Evolutionary conservation across 1,140 invertebrate species (phyloP).

Genomic region (Oscheius sp.): DNA sequence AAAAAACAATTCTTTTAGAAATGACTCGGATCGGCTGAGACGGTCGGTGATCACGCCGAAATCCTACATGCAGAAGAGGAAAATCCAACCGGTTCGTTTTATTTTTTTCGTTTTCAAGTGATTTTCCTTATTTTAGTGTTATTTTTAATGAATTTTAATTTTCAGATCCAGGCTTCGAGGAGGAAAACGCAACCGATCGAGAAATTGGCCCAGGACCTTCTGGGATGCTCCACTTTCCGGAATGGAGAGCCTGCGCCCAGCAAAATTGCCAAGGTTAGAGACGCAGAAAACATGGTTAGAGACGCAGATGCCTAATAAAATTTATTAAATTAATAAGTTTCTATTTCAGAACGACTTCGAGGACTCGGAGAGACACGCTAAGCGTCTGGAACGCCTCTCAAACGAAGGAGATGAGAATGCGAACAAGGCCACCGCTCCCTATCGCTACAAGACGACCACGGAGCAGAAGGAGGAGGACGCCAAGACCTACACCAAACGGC

Average conservation of each 20-base stretch:
- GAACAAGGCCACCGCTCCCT: not conserved
- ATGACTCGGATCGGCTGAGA: not conserved
- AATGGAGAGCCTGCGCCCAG: not conserved
- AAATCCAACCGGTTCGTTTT: constrained; percentile 1
- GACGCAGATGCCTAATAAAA: too few species aligned
- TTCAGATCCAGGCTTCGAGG: constrained; percentile 12
- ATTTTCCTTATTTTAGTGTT: not conserved
- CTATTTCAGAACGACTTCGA: not conserved
- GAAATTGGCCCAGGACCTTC: constrained; percentile 9
- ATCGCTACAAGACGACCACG: not conserved
- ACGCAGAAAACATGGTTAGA: too few species aligned
- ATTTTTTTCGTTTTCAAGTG: not conserved
- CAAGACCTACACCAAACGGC: constrained; percentile 25
- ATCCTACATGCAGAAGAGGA: constrained; percentile 10
- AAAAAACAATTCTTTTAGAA: not conserved
- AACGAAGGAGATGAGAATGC: not conserved
- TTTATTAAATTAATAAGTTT: not conserved
- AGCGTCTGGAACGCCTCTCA: not conserved
- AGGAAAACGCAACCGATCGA: constrained; percentile 23
- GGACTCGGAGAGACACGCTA: not conserved
- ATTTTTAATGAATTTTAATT: not conserved
- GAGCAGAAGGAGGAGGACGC: not conserved
- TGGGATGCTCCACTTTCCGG: not conserved
- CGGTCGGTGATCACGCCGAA: constrained; percentile 10
- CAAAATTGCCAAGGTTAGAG: not conserved